Percentiles rank a stretch among this genome's conserved stretches.
phyloP scores from a whole-genome alignment of 37 sponge, comb jelly and placozoan species.

The Spongilla lacustris region DNA sequence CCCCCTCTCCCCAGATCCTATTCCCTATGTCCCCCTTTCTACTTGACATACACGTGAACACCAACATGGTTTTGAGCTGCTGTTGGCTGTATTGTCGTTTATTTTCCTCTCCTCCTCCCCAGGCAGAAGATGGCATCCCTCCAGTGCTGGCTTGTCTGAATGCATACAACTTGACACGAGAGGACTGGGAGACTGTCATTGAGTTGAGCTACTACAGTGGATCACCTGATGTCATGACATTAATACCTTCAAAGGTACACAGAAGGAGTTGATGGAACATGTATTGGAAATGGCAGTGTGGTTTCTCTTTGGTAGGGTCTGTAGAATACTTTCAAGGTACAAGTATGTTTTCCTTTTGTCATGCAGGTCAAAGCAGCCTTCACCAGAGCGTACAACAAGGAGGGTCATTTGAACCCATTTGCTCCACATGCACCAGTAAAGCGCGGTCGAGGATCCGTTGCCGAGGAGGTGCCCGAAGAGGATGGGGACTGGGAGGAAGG shows the following conservation, averaged over 20 bases:
- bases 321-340: neutral
- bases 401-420: neutral
- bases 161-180: constrained; percentile 76
- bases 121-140: constrained; percentile 75
- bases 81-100: too few species aligned
- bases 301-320: neutral
- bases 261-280: neutral
- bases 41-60: too few species aligned
- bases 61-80: too few species aligned
- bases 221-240: constrained; percentile 37
- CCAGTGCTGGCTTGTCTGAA: constrained; percentile 66
- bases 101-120: too few species aligned
- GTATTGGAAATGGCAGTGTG: neutral
- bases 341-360: neutral
- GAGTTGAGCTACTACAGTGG: constrained; percentile 79
- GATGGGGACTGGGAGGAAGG: neutral
- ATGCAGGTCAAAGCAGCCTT: constrained; percentile 76
- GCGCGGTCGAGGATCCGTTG: neutral
- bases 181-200: constrained; percentile 88
- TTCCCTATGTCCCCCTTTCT: too few species aligned
- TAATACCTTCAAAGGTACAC: constrained; percentile 62
- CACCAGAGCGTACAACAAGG: constrained; percentile 76
- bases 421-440: neutral
- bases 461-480: neutral
- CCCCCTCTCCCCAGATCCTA: too few species aligned